Evolutionary conservation across 2,113 vertebrate species (phyloP).

Genomic region (Garra rufa): DNA sequence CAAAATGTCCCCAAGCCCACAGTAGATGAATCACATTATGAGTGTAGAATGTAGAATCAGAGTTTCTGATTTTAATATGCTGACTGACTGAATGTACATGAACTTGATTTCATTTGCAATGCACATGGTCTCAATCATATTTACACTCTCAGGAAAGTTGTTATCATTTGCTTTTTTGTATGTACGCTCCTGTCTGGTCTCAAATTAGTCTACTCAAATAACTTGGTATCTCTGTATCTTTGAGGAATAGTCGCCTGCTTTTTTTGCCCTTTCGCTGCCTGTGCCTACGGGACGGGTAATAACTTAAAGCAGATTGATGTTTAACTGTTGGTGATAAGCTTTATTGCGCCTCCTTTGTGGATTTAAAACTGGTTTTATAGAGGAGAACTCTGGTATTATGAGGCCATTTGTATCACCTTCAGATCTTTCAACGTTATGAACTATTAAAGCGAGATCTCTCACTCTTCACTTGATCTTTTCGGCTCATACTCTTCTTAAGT

Average conservation of each 20-base stretch:
- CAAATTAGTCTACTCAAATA: slow-evolving; percentile 22
- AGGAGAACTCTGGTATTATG: not conserved
- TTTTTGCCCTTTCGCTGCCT: not conserved
- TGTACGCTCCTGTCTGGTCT: slow-evolving; percentile 6
- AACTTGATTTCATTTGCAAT: slow-evolving; percentile 54
- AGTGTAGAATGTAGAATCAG: slow-evolving; percentile 40
- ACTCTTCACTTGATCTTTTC: slow-evolving; percentile 44
- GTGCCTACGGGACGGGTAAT: not conserved
- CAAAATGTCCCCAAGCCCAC: slow-evolving; percentile 34
- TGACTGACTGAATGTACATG: slow-evolving; percentile 38
- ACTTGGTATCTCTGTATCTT: slow-evolving; percentile 10
- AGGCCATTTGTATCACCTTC: slow-evolving; percentile 16
- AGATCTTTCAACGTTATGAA: slow-evolving; percentile 35
- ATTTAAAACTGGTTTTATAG: not conserved
- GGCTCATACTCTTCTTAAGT: slow-evolving; percentile 12
- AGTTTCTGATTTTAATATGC: slow-evolving; percentile 41
- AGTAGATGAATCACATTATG: slow-evolving; percentile 50
- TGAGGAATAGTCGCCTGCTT: not conserved
- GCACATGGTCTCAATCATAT: slow-evolving; percentile 29
- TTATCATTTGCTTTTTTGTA: slow-evolving; percentile 26
- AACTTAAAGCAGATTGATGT: slow-evolving; percentile 37
- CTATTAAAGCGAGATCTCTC: slow-evolving; percentile 31
- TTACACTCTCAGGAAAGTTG: slow-evolving; percentile 45
- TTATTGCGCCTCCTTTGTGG: not conserved
- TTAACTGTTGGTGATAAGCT: slow-evolving; percentile 10